Evolutionary conservation across 1,140 invertebrate species (phyloP), one percentile per base, ranked within the genome.

Genomic region (Zelostemma sp.): DNA sequence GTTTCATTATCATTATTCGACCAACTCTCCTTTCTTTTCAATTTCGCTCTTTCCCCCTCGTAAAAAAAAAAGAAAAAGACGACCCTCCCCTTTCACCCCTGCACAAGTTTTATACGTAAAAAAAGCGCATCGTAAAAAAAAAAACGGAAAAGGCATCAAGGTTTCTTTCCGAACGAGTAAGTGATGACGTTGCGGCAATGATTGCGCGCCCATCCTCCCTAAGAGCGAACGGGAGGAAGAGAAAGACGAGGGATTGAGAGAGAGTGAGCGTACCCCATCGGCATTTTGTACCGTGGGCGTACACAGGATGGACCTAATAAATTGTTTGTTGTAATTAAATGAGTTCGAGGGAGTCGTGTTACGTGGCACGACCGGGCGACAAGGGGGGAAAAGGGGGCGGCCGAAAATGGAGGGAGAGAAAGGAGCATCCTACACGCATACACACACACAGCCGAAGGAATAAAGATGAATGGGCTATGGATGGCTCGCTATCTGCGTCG

Each of bases 271-370:
- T 65, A 65, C 65, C 74, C 47, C 57, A 57, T 61, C 49, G 59
- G 43, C 62, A 48, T 68, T 72, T 60, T 46, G 51, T 63, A 41
- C 75, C 77, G 80, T 83, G 79, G 80, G 82, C 81, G 80, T 75
- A 80, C 76, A 80, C 75, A 70, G 79, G 78, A 83, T 80, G 78
- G 77, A 80, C 78, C 82, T 83, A 84, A 85, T 84, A 84, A 84
- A 85, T 84, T 85, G 82, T 85, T 84, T 85, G 81, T 81, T 79
- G 81, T 84, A 85, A 84, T 84, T 85, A 85, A 85, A 83, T 83
- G 82, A 84, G 80, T 82, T 80, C 74, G 80, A 76, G 81, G 79
- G 82, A 78, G 78, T 82, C 80, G 80, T 80, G 81, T 82, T 63
- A 78, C 62, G 66, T 75, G 80, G 75, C 67, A 69, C 64, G 63